Evolutionary conservation across 1,140 invertebrate species (phyloP).

Genomic region (Atta cephalotes): DNA sequence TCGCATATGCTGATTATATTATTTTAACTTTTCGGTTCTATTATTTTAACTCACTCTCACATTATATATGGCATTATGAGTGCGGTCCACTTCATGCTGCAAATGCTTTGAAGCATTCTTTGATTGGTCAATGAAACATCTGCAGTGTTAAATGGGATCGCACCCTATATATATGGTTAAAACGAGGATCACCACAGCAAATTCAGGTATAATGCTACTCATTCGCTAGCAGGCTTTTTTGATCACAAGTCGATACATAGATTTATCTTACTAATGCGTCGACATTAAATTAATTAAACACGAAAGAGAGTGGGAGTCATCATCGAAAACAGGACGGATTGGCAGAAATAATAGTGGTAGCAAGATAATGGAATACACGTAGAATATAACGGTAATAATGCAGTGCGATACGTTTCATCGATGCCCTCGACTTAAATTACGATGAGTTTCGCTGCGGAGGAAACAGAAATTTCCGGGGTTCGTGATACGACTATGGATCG

Average conservation of each 20-base stretch:
- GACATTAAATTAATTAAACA: conserved; percentile 41
- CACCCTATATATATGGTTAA: not conserved
- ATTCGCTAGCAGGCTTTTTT: not conserved
- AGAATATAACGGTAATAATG: conserved; percentile 15
- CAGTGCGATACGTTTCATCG: not conserved
- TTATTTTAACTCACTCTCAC: too few relatives aligned
- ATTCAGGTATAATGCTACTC: conserved; percentile 28
- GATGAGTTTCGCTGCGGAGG: not conserved
- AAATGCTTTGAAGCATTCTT: too few relatives aligned
- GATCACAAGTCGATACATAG: not conserved
- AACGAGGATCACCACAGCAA: conserved; percentile 38
- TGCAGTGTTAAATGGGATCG: too few relatives aligned
- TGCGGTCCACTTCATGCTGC: too few relatives aligned
- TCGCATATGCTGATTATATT: not conserved
- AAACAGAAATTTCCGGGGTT: conserved; percentile 23
- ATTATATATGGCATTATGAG: too few relatives aligned
- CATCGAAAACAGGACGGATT: not conserved
- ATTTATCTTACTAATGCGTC: not conserved
- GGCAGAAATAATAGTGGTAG: not conserved
- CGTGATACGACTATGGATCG: not conserved
- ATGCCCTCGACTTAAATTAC: conserved; percentile 31
- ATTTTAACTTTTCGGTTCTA: not conserved
- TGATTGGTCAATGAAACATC: too few relatives aligned
- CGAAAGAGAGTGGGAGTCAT: not conserved
- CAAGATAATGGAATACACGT: not conserved